Conservation (phyloP, 2,888 invertebrate species). For the Metacarcinus magister region DNA sequence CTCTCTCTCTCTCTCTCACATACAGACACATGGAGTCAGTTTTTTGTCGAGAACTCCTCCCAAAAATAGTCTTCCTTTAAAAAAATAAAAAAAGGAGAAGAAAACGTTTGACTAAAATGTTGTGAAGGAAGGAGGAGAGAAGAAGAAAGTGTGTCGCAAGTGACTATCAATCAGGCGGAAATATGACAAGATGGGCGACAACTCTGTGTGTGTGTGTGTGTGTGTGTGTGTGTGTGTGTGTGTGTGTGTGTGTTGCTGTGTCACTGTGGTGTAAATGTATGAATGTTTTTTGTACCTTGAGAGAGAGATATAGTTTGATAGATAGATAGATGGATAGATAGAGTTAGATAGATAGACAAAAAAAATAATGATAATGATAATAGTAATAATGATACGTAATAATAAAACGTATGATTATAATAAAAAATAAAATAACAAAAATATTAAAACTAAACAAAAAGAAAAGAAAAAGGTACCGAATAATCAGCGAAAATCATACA, state of each 20-base stretch:
- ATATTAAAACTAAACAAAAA: background rate
- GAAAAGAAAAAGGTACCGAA: background rate
- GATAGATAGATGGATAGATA: background rate
- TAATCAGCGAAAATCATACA: background rate
- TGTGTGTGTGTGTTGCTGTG: no score
- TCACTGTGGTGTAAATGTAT: no score
- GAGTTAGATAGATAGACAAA: background rate
- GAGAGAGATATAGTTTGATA: background rate
- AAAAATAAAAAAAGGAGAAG: background rate
- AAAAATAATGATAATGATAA: background rate
- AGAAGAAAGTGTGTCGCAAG: no score
- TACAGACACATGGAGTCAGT: no score
- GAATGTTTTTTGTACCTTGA: background rate
- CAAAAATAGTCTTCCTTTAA: background rate
- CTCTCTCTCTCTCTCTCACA: no score
- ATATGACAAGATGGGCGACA: no score
- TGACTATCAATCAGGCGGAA: no score
- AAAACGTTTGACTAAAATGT: no score
- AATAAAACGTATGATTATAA: background rate
- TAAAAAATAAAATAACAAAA: background rate
- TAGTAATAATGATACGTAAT: background rate
- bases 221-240: no score
- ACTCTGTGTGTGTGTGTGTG: no score
- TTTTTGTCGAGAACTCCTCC: no score
- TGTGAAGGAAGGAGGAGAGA: no score